phyloP scores from a whole-genome alignment of 2,797 vertebrate species.

The Sandelia bainsii region DNA sequence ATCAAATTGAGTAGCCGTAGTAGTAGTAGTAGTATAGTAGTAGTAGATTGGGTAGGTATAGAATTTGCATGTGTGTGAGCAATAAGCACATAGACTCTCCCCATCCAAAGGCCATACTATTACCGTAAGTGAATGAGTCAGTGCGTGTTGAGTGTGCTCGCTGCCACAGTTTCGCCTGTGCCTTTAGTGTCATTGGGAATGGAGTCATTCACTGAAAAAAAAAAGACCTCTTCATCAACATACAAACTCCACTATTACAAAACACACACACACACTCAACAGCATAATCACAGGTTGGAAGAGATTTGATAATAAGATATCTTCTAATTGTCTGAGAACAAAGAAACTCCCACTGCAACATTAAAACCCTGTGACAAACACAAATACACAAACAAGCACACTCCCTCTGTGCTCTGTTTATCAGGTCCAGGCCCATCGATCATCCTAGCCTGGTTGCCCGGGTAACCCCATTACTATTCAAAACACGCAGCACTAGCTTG shows the following conservation, averaged over 20 bases:
- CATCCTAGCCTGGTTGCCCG: constrained; percentile 82
- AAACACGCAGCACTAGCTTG: constrained; percentile 76
- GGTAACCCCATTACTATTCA: constrained; percentile 87
- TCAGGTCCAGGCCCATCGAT: constrained; percentile 81
- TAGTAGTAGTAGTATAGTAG: no score
- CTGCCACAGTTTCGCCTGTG: constrained; percentile 17
- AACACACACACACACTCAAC: background rate
- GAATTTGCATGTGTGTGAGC: constrained; percentile 61
- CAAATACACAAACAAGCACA: constrained; percentile 22
- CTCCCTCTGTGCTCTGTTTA: constrained; percentile 72
- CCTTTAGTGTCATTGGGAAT: constrained; percentile 46
- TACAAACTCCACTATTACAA: background rate
- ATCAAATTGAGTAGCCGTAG: constrained; percentile 67
- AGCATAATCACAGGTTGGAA: constrained; percentile 19
- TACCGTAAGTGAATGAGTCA: constrained; percentile 67
- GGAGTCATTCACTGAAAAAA: constrained; percentile 14
- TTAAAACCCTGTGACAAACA: constrained; percentile 46
- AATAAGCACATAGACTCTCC: constrained; percentile 31
- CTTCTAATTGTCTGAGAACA: constrained; percentile 57
- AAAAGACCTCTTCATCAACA: background rate
- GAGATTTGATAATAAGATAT: constrained; percentile 52
- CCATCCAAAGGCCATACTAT: constrained; percentile 49
- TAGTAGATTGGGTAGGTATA: constrained; percentile 38
- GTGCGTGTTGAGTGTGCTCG: constrained; percentile 28
- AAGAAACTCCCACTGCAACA: constrained; percentile 64